Evolutionary conservation across 2,888 invertebrate species (phyloP).

Genomic region (Trichogramma dendrolimi): DNA sequence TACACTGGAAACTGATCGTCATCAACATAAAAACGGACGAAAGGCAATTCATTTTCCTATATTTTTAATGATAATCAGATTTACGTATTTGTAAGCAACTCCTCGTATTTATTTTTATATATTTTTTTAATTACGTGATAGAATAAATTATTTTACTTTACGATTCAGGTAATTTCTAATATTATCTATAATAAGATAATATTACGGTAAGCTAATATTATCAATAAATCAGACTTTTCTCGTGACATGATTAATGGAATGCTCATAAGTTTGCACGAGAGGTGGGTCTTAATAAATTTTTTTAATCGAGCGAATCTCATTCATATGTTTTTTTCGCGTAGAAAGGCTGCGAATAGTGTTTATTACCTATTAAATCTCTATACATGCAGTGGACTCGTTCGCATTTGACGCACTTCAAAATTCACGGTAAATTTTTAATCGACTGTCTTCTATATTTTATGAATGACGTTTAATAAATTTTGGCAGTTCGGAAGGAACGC

Average conservation of each 20-base stretch:
- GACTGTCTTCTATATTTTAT: too few relatives aligned
- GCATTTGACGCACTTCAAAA: slow-evolving; percentile 15
- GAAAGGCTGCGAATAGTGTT: neutral
- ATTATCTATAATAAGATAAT: too few relatives aligned
- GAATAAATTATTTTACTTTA: too few relatives aligned
- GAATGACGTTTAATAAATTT: slow-evolving; percentile 24
- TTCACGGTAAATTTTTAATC: neutral
- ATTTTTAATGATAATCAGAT: too few relatives aligned
- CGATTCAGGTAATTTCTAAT: too few relatives aligned
- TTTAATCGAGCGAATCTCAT: neutral
- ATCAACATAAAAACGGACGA: too few relatives aligned
- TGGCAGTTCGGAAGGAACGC: slow-evolving; percentile 31
- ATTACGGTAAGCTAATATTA: too few relatives aligned
- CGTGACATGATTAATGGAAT: too few relatives aligned
- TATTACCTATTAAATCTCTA: slow-evolving; percentile 7
- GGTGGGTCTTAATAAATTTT: too few relatives aligned
- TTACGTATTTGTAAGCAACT: neutral
- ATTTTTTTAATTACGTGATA: slow-evolving; percentile 12
- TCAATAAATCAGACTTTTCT: too few relatives aligned
- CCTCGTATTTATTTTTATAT: slow-evolving; percentile 7
- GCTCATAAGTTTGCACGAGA: too few relatives aligned
- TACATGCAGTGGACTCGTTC: slow-evolving; percentile 15
- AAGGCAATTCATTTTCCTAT: neutral
- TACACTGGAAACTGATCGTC: too few relatives aligned
- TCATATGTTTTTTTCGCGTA: neutral